Percentiles rank a stretch among this genome's conserved stretches.
These are phyloP conservation scores for Nerophis lumbriciformis DNA, from an alignment of 2,113 vertebrate species.

Conservation along the genomic window DNA sequence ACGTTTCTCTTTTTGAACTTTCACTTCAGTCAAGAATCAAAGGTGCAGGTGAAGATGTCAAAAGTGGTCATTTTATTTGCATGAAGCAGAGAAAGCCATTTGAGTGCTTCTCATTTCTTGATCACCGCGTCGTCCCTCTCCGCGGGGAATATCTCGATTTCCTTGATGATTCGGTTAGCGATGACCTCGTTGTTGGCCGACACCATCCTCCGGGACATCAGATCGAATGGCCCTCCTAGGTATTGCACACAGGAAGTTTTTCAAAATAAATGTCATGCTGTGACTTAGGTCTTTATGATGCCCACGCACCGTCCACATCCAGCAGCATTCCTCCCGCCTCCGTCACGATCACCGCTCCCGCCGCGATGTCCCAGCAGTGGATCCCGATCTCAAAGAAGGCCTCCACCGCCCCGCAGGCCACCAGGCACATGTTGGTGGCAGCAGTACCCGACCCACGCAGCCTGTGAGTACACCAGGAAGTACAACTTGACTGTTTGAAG, in stretches of 20 bases:
- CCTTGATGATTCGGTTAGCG: conserved; percentile 80
- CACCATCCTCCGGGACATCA: conserved; percentile 89
- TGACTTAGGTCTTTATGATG: too few species aligned
- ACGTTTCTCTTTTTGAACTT: too few species aligned
- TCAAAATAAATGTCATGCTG: too few species aligned
- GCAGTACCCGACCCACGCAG: conserved; percentile 85
- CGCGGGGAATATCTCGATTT: conserved; percentile 76
- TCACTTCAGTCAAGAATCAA: too few species aligned
- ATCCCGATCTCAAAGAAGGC: conserved; percentile 90
- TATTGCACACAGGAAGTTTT: not conserved
- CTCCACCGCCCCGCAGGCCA: conserved; percentile 81
- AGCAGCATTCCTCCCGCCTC: conserved; percentile 84
- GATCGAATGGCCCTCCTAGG: conserved; percentile 82
- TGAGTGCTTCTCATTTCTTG: conserved; percentile 23
- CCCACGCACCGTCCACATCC: conserved; percentile 77
- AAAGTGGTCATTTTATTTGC: too few species aligned
- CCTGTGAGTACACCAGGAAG: conserved; percentile 49
- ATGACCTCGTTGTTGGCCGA: conserved; percentile 75
- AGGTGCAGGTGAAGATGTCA: too few species aligned
- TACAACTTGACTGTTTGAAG: too few species aligned
- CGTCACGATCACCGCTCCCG: conserved; percentile 80
- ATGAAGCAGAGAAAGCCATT: too few species aligned
- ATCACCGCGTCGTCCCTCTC: conserved; percentile 73
- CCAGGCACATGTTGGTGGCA: conserved; percentile 89
- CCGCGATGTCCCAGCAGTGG: conserved; percentile 92